Evolutionary conservation across 2,888 invertebrate species (phyloP).

Genomic region (Laspeyria flexula): DNA sequence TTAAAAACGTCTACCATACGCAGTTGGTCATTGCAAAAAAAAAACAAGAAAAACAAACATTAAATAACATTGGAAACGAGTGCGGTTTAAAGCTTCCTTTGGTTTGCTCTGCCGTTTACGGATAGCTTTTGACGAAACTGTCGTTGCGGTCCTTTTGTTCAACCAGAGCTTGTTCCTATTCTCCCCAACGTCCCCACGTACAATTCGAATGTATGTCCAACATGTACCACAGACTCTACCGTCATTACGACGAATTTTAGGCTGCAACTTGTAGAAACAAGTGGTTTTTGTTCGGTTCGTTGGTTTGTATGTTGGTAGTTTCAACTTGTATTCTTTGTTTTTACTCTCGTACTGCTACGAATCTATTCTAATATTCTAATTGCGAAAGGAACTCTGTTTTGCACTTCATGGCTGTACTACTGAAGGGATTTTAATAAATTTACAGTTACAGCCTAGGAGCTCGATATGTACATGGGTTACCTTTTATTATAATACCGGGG

Average conservation of each 20-base stretch:
- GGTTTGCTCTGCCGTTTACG: constrained; percentile 23
- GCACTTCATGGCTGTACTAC: no score
- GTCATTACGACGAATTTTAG: background rate
- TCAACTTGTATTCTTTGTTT: no score
- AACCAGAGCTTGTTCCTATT: constrained; percentile 2
- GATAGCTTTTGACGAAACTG: constrained; percentile 34
- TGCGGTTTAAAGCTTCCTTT: constrained; percentile 31
- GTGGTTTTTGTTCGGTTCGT: background rate
- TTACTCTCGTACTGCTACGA: no score
- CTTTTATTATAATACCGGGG: no score
- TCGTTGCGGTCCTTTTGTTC: constrained; percentile 40
- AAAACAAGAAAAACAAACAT: background rate
- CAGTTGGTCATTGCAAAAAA: no score
- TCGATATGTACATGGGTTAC: no score
- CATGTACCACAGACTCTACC: constrained; percentile 2
- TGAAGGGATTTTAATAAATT: no score
- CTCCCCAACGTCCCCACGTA: background rate
- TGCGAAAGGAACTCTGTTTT: no score
- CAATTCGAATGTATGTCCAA: background rate
- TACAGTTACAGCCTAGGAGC: no score
- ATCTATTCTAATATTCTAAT: no score
- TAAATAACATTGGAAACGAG: constrained; percentile 32
- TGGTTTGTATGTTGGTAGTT: no score
- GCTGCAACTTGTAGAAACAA: background rate
- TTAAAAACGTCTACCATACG: no score